These are phyloP conservation scores for Sebastes steindachneri DNA, from an alignment of 2,797 vertebrate genomes.

Conservation along the genomic window DNA sequence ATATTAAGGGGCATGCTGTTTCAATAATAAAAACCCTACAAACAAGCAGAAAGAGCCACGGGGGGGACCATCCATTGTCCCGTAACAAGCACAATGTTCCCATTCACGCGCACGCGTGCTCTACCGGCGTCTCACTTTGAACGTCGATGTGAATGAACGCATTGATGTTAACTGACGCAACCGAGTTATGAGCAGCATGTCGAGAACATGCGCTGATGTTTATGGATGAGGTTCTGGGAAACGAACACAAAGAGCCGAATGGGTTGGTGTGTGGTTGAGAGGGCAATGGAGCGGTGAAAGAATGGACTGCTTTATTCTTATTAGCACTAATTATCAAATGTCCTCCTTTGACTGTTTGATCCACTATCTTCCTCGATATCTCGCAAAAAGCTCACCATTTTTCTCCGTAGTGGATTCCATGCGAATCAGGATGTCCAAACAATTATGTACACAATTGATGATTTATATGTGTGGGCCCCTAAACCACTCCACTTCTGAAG, in stretches of 20 bases:
- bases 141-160: constrained; percentile 59
- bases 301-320: constrained; percentile 46
- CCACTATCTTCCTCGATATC: not conserved
- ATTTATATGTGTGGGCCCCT: not conserved
- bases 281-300: constrained; percentile 20
- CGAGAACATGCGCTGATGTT: constrained; percentile 50
- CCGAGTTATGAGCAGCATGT: constrained; percentile 31
- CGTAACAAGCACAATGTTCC: constrained; percentile 51
- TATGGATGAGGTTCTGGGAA: constrained; percentile 67
- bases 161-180: constrained; percentile 61
- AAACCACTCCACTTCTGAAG: not conserved
- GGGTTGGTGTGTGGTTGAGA: constrained; percentile 29
- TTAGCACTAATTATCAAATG: constrained; percentile 2
- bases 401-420: not conserved
- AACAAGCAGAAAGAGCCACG: constrained; percentile 13
- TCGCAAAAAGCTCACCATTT: not conserved
- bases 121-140: constrained; percentile 35
- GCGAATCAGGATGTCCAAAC: not conserved
- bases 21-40: constrained; percentile 18
- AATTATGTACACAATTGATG: not conserved
- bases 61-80: constrained; percentile 33
- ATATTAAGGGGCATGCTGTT: constrained; percentile 17
- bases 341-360: not conserved
- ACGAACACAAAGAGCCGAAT: constrained; percentile 47
- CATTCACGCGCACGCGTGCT: constrained; percentile 13